Evolutionary conservation across 2,888 invertebrate genomes (phyloP).

Genomic region (Laothoe populi): DNA sequence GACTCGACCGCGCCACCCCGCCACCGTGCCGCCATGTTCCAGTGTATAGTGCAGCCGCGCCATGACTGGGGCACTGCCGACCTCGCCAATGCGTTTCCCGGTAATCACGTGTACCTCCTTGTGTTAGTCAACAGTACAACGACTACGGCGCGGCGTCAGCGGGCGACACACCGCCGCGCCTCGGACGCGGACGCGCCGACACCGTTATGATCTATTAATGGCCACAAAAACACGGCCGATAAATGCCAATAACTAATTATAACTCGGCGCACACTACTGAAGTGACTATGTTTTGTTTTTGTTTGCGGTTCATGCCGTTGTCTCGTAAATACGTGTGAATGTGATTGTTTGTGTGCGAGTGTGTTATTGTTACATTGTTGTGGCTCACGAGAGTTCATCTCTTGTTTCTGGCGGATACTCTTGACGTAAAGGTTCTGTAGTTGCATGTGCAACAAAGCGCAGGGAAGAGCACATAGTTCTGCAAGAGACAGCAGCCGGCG

Average conservation of each 20-base stretch:
- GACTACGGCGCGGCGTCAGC: conserved; percentile 10
- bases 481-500: background rate
- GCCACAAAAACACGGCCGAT: conserved; percentile 43
- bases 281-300: conserved; percentile 39
- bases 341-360: conserved; percentile 24
- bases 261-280: conserved; percentile 47
- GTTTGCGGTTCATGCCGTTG: conserved; percentile 31
- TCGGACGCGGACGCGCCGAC: background rate
- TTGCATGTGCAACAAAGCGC: background rate
- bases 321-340: background rate
- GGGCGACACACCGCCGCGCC: conserved; percentile 13
- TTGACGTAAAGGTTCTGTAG: background rate
- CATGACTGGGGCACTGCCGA: conserved; percentile 90
- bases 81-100: conserved; percentile 90
- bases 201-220: conserved; percentile 49
- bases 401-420: background rate
- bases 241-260: conserved; percentile 61
- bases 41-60: conserved; percentile 92
- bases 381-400: background rate
- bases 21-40: conserved; percentile 86
- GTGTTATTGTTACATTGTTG: conserved; percentile 16
- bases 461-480: background rate
- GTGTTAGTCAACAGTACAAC: background rate
- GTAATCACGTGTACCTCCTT: conserved; percentile 63
- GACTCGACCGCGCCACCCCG: background rate